Evolutionary conservation across 2,888 invertebrate genomes (phyloP), one percentile per base, ranked within the genome.

Genomic region (Oscheius sp.): DNA sequence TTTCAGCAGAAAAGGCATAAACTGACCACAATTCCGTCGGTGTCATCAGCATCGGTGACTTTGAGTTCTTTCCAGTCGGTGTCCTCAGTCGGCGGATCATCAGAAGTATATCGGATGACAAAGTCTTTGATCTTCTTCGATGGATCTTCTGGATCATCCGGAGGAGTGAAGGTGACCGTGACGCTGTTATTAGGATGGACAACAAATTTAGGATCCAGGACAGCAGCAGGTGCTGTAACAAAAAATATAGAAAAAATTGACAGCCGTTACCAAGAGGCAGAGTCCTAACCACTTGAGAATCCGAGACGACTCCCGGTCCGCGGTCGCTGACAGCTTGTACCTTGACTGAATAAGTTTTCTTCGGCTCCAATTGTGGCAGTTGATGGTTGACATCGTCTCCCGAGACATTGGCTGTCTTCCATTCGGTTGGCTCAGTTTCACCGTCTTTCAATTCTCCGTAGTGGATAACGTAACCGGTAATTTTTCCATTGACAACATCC

Each of bases 271-370:
- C 80, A 7, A 80, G 58, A 18, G 86, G 86, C n/a, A 86, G 71
- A 18, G 86, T 86, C n/a, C 75, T 76, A 35, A 85, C 78, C n/a
- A 77, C 58, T 69, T 81, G 78, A 5, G 86, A 81, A 25, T 84
- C 84, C 6, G 87, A 86, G 16, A 84, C 73, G 9, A 88, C 83
- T 59, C 87, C 87, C 6, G 85, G 85, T 55, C 87, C 87, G 7
- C 87, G 78, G 64, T 87, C 87, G 55, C 83, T 84, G 52, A 88
- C 81, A 16, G 87, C 87, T 69, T 87, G 86, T 21, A 87, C 79
- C 46, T 81, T 78, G 21, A 87, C 80, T 2, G 82, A 80, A 71
- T 86, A 87, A 29, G 79, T 79, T 46, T 84, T 83, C 70, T 88
- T 87, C 2, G 88, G 88, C 16, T 84, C 80, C 41, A 88, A 71